These are phyloP conservation scores for Biston betularia DNA, from an alignment of 2,888 invertebrate genomes.

Conservation along the genomic window DNA sequence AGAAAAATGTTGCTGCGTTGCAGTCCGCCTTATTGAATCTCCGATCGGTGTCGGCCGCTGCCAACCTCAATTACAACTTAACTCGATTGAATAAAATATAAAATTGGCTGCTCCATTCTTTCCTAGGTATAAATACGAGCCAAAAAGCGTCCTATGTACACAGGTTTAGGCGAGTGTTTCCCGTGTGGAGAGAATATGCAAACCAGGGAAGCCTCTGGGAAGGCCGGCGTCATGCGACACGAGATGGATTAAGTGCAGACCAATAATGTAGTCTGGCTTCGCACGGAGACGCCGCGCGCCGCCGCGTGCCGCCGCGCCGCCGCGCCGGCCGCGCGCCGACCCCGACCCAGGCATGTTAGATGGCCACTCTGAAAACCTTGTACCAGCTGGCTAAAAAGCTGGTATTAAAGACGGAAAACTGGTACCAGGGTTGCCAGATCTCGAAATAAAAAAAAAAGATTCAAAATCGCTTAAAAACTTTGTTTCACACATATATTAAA, in stretches of 20 bases:
- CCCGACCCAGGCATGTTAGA: too few species aligned
- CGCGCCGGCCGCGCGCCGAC: too few species aligned
- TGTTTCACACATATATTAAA: too few species aligned
- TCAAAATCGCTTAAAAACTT: too few species aligned
- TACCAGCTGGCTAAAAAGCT: too few species aligned
- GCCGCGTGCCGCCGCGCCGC: too few species aligned
- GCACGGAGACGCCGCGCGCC: neutral
- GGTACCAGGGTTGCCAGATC: too few species aligned
- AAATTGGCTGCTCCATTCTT: slow-evolving; percentile 22
- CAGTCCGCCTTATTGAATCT: slow-evolving; percentile 40
- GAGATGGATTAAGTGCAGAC: slow-evolving; percentile 40
- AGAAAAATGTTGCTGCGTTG: slow-evolving; percentile 39
- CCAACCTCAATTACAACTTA: slow-evolving; percentile 33
- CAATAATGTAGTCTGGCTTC: slow-evolving; percentile 33
- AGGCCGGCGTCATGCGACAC: slow-evolving; percentile 40
- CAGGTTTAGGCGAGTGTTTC: slow-evolving; percentile 19
- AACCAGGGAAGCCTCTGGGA: slow-evolving; percentile 36
- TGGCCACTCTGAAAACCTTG: too few species aligned
- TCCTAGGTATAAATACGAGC: slow-evolving; percentile 1
- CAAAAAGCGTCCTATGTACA: slow-evolving; percentile 14
- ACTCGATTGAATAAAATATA: slow-evolving; percentile 20
- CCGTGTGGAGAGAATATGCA: slow-evolving; percentile 26
- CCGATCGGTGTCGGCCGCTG: slow-evolving; percentile 12
- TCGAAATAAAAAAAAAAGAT: too few species aligned
- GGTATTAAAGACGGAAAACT: too few species aligned